Conservation (phyloP, 64 coral and sea anemone species). For the Montipora capricornis region DNA sequence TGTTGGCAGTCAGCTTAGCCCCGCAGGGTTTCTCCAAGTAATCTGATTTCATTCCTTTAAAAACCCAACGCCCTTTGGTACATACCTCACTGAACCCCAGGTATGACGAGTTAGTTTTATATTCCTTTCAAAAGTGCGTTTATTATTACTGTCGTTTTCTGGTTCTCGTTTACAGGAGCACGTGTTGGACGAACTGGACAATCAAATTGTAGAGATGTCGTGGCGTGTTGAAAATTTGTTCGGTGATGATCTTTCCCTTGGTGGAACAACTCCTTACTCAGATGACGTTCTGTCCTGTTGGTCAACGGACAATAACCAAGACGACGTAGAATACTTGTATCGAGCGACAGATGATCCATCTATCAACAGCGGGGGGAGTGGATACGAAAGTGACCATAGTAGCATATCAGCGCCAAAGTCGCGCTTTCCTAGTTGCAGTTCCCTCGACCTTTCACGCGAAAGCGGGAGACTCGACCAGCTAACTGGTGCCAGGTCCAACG, state of each 20-base stretch:
- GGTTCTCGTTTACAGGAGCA: conserved; percentile 41
- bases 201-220: conserved; percentile 56
- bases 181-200: conserved; percentile 60
- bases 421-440: conserved; percentile 8
- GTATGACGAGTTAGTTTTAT: not conserved
- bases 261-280: not conserved
- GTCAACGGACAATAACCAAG: not conserved
- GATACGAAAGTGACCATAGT: conserved; percentile 74
- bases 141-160: not conserved
- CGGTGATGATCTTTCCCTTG: not conserved
- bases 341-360: not conserved
- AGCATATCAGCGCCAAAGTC: not conserved
- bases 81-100: too few species aligned
- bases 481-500: not conserved
- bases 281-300: conserved; percentile 7
- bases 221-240: conserved; percentile 36
- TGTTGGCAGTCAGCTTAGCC: too few species aligned
- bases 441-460: not conserved
- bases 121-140: too few species aligned
- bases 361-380: conserved; percentile 19
- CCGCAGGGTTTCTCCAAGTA: too few species aligned
- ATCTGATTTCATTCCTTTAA: too few species aligned
- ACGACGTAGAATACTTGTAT: conserved; percentile 66
- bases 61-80: too few species aligned
- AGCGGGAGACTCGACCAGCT: not conserved